Evolutionary conservation across 2,888 invertebrate genomes (phyloP).

Genomic region (Drosophila monieri): DNA sequence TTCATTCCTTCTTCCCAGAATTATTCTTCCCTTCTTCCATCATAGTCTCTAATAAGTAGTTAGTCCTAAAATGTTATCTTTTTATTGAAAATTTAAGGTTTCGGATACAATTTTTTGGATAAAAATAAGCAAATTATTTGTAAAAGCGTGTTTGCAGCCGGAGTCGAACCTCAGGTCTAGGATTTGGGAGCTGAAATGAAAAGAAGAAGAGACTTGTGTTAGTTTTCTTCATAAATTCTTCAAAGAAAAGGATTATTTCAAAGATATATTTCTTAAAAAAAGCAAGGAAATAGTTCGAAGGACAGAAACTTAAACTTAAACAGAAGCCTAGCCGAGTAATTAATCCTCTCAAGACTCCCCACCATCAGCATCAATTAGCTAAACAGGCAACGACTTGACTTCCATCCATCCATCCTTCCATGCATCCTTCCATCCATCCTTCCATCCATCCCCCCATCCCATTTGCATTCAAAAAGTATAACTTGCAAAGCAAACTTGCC

Average conservation of each 20-base stretch:
- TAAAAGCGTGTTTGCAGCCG: not conserved
- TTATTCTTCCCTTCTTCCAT: not conserved
- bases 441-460: not conserved
- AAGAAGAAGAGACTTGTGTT: not conserved
- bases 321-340: too few species aligned
- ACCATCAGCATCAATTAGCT: conserved; percentile 13
- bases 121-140: not conserved
- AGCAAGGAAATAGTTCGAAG: too few species aligned
- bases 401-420: not conserved
- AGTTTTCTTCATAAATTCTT: not conserved
- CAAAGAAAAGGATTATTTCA: not conserved
- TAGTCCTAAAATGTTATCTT: too few species aligned
- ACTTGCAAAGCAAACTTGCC: conserved; percentile 59
- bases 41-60: too few species aligned
- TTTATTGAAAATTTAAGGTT: not conserved
- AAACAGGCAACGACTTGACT: conserved; percentile 16
- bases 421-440: too few species aligned
- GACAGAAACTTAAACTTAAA: too few species aligned
- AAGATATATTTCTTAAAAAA: too few species aligned
- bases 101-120: not conserved
- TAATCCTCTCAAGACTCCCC: not conserved
- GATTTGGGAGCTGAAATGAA: not conserved
- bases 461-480: conserved; percentile 51
- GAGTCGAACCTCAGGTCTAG: not conserved
- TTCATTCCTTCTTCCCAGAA: too few species aligned